Evolutionary conservation across 2,888 invertebrate genomes (phyloP).

Genomic region (Heliconius sara): DNA sequence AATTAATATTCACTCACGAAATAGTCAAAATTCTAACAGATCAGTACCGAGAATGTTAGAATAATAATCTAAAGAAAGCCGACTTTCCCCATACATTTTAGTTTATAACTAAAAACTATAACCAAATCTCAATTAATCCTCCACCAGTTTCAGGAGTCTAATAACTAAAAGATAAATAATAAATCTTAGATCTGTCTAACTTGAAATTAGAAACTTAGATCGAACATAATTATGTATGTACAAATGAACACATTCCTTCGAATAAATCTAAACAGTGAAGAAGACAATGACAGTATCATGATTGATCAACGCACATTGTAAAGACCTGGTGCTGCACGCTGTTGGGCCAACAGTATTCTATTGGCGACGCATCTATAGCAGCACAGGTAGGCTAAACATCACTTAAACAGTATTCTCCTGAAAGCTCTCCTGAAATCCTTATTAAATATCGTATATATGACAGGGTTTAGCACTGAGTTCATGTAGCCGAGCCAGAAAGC

Average conservation of each 20-base stretch:
- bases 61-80: not conserved
- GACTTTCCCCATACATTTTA: not conserved
- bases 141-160: constrained; percentile 18
- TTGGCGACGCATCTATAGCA: constrained; percentile 90
- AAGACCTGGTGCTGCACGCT: constrained; percentile 86
- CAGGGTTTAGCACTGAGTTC: constrained; percentile 97
- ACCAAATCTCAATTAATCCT: constrained; percentile 5
- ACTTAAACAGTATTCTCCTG: constrained; percentile 97
- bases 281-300: constrained; percentile 10
- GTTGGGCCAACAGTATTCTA: constrained; percentile 85
- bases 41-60: not conserved
- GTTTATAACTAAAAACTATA: constrained; percentile 16
- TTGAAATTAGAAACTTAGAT: constrained; percentile 2
- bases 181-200: constrained; percentile 7
- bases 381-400: constrained; percentile 94
- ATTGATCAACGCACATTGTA: constrained; percentile 76
- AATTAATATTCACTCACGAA: not conserved
- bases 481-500: constrained; percentile 99
- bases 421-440: constrained; percentile 98
- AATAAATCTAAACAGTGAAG: constrained; percentile 24
- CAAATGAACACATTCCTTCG: constrained; percentile 37
- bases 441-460: constrained; percentile 98
- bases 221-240: constrained; percentile 31
- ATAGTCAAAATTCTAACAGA: not conserved
- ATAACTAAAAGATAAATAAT: constrained; percentile 29